Base-by-base conservation (phyloP, 2,888 invertebrate species). In the Alitta virens region DNA sequence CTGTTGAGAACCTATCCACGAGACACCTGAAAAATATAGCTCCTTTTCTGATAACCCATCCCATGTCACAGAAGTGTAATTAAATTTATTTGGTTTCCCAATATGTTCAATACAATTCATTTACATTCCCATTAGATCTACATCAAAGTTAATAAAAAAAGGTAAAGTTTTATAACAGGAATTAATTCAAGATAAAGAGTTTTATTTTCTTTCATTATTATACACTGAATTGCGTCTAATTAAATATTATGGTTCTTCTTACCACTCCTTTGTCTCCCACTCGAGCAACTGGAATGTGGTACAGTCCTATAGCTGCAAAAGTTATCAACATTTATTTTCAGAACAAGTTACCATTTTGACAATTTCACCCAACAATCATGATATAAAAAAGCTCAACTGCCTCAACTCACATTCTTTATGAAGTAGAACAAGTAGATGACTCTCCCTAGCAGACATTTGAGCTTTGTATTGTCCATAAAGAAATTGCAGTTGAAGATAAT, bases 341-440 rank as follows among this genome's bases (percentile, higher is more conserved):
- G 51, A 16, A 21, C 51, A 50, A 50, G 23, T 16, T 24, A 25
- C 21, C 12, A 54, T 50, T 50, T 21, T 16, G 18, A 50, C 12
- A 50, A 16, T n/a, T 16, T 50, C 50, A 21, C 18, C 12, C 9
- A 50, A 50, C 12, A 14, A 18, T 50, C 18, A n/a, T n/a, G n/a
- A n/a, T n/a, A n/a, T n/a, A n/a, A n/a, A n/a, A n/a, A n/a, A n/a
- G n/a, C n/a, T n/a, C n/a, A n/a, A n/a, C n/a, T n/a, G n/a, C n/a
- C n/a, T n/a, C n/a, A n/a, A 66, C 75, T 71, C 69, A 76, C 78
- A 77, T 66, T 78, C 78, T 63, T 72, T 75, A 57, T 78, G 78
- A 16, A 77, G 68, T 66, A 77, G 72, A 51, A 78, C 74, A 24
- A 78, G 64, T 72, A 78, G 73, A 59, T 72, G 69, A 14, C 74